A percentile compares a stretch with the other conserved stretches of the same genome.
Conservation (phyloP, 2,888 invertebrate species). For the Cloeon dipterum region DNA sequence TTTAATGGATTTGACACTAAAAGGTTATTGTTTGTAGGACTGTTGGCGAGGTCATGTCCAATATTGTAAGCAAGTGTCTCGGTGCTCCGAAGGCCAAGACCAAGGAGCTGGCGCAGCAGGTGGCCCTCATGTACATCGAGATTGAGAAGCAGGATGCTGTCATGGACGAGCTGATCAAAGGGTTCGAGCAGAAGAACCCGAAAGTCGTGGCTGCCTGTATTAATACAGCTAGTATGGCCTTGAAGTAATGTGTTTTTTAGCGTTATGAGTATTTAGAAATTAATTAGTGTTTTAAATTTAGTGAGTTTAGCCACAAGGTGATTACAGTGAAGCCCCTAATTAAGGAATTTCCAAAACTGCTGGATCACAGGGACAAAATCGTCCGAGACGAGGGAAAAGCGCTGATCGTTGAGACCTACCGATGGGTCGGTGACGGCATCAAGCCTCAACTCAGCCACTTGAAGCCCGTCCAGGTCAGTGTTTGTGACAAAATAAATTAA, state of each 20-base stretch:
- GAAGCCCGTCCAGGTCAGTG: constrained; percentile 54
- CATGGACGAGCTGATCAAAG: constrained; percentile 76
- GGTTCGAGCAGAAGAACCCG: constrained; percentile 88
- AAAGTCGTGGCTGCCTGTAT: constrained; percentile 79
- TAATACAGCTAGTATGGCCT: constrained; percentile 43
- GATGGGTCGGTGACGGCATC: constrained; percentile 65
- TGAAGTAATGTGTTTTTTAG: constrained; percentile 24
- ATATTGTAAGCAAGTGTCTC: constrained; percentile 78
- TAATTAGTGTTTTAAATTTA: constrained; percentile 11
- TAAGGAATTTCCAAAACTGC: constrained; percentile 60
- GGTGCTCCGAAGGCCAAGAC: constrained; percentile 80
- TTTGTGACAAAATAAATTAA: not conserved
- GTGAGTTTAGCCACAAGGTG: constrained; percentile 82
- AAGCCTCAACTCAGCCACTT: constrained; percentile 65
- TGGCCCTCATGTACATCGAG: constrained; percentile 83
- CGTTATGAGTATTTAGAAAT: not conserved
- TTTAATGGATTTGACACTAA: not conserved
- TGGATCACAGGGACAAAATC: constrained; percentile 77
- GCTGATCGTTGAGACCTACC: constrained; percentile 78
- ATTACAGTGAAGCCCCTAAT: constrained; percentile 69
- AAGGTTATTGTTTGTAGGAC: constrained; percentile 24
- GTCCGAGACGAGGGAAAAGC: constrained; percentile 84
- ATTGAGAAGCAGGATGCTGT: constrained; percentile 85
- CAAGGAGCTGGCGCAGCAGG: constrained; percentile 71
- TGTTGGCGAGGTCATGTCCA: constrained; percentile 68